phyloP scores from a whole-genome alignment of 2,113 vertebrate genomes.

The human (Homo sapiens) region GRCh38 chr1:67675501-67676000 shows the following conservation, averaged over 20 bases:
- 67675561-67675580: not conserved
- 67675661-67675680: not conserved
- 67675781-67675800: not conserved
- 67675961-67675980: not conserved
- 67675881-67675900: not conserved
- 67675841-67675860: not conserved
- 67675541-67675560: not conserved
- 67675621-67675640: not conserved
- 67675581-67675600: not conserved
- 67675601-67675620: not conserved
- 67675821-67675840: not conserved
- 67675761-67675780: not conserved
- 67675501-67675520: no score
- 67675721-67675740: not conserved
- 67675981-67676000: not conserved
- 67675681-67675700: not conserved
- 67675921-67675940: not conserved
- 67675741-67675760: not conserved
- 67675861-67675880: not conserved
- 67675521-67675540: not conserved
- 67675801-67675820: not conserved
- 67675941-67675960: not conserved
- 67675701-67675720: constrained; percentile 21
- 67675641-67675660: not conserved
- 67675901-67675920: not conserved